Percentiles rank a stretch among this genome's conserved stretches.
Conservation (phyloP, 2,888 invertebrate species). For the Frankliniella fusca region DNA sequence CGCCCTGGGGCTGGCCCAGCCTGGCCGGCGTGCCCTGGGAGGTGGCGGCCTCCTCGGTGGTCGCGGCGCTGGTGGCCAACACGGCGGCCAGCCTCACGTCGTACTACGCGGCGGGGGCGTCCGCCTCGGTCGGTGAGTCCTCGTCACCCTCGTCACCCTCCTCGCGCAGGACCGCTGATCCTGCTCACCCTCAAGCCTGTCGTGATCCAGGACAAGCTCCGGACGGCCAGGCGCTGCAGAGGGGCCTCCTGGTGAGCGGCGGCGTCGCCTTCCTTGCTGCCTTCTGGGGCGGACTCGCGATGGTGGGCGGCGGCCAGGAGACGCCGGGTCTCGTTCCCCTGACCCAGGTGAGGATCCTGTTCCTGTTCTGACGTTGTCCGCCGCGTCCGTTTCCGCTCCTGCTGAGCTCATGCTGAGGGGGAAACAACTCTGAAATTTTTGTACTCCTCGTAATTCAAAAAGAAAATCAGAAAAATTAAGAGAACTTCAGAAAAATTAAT, state of each 20-base stretch:
- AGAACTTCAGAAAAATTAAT: too few relatives aligned
- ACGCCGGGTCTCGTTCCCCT: neutral
- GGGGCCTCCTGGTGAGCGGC: neutral
- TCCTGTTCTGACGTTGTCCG: too few relatives aligned
- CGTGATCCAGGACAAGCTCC: neutral
- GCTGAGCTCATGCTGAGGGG: neutral
- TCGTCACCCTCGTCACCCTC: too few relatives aligned
- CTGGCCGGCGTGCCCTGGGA: conserved; percentile 5
- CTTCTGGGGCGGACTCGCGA: neutral
- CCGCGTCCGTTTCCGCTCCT: too few relatives aligned
- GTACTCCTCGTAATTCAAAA: too few relatives aligned
- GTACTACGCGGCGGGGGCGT: neutral
- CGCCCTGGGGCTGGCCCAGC: conserved; percentile 12
- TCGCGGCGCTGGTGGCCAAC: conserved; percentile 1
- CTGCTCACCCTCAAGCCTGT: neutral
- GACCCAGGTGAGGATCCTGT: neutral
- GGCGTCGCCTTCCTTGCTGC: neutral
- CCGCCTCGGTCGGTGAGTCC: neutral
- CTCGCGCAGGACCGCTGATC: too few relatives aligned
- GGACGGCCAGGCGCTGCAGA: neutral
- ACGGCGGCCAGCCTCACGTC: neutral
- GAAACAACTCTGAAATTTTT: too few relatives aligned
- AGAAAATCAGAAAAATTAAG: too few relatives aligned
- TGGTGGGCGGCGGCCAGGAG: conserved; percentile 18
- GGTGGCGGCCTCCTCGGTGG: neutral